phyloP scores from a whole-genome alignment of 92 coral and sea anemone species.

The Blastomussa wellsi region DNA sequence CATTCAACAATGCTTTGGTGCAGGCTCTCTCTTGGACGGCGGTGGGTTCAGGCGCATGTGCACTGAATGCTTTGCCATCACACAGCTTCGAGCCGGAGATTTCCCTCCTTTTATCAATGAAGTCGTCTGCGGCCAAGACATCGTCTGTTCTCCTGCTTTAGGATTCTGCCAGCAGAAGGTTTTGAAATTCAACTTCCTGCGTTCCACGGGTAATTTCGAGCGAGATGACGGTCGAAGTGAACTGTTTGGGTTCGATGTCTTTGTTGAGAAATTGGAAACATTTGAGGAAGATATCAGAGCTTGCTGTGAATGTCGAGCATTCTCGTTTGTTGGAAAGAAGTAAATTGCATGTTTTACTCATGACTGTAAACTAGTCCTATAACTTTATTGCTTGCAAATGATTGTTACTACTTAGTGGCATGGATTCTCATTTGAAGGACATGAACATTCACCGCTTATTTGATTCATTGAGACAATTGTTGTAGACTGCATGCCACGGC shows the following conservation, averaged over 20 bases:
- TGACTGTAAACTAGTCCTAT: not conserved
- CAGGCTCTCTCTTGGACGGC: not conserved
- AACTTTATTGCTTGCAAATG: too few relatives aligned
- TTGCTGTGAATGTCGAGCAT: constrained; percentile 55
- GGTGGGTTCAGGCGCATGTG: constrained; percentile 16
- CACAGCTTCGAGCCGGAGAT: not conserved
- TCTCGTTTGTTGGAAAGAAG: not conserved
- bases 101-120: constrained; percentile 58
- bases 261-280: constrained; percentile 32
- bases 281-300: constrained; percentile 46
- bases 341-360: not conserved
- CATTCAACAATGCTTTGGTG: not conserved
- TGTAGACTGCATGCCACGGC: too few relatives aligned
- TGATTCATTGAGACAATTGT: too few relatives aligned
- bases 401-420: too few relatives aligned
- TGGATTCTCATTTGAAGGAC: too few relatives aligned
- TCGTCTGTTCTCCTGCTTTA: not conserved
- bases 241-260: constrained; percentile 5
- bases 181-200: constrained; percentile 12
- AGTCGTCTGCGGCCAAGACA: constrained; percentile 29
- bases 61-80: constrained; percentile 34
- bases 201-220: constrained; percentile 35
- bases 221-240: not conserved
- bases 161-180: constrained; percentile 21
- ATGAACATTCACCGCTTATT: too few relatives aligned